Evolutionary conservation across 2,888 invertebrate species (phyloP), one percentile per base, ranked within the genome.

Genomic region (Cerastis leucographa): DNA sequence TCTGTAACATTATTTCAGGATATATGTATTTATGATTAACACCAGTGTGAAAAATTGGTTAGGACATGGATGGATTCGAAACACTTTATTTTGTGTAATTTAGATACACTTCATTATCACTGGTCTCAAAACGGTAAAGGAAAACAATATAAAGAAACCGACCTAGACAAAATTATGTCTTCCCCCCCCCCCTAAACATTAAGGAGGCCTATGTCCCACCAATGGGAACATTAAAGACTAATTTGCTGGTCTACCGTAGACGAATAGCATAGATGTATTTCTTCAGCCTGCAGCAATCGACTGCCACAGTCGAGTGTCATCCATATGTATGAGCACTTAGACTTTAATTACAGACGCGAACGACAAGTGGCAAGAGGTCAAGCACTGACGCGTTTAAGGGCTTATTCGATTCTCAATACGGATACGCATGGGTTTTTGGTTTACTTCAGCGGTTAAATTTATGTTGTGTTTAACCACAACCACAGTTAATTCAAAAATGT

Each of bases 311-410:
- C 35, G 17, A 69, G 44, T 19, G 44, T 25, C 77, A 65, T 82
- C 56, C 54, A 62, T 49, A 74, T 54, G 61, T 17, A 62, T 42
- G 62, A 35, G 40, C 46, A 64, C 42, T 69, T 51, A 12, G n/a
- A 35, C 42, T 64, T 25, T 68, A 82, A 76, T 81, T 76, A 51
- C n/a, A 64, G 49, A 65, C n/a, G 35, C 44, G 49, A 40, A n/a
- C 49, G 17, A n/a, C 19, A 4, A 66, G n/a, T 22, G 56, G 22
- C 25, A 42, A 19, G 44, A 65, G 44, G 46, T 40, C 59, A 77
- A 59, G 59, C 29, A 40, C 29, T n/a, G 22, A 25, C 65, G 51
- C 14, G 9, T 14, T 51, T 61, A n/a, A 61, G 66, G 19, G 12
- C 7, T 61, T n/a, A 65, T 61, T 74, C 3, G 12, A 29, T 29